Evolutionary conservation across 35 echinoderm and acorn worm genomes (phyloP), one percentile per base, ranked within the genome.

Genomic region (Chiridota heheva): DNA sequence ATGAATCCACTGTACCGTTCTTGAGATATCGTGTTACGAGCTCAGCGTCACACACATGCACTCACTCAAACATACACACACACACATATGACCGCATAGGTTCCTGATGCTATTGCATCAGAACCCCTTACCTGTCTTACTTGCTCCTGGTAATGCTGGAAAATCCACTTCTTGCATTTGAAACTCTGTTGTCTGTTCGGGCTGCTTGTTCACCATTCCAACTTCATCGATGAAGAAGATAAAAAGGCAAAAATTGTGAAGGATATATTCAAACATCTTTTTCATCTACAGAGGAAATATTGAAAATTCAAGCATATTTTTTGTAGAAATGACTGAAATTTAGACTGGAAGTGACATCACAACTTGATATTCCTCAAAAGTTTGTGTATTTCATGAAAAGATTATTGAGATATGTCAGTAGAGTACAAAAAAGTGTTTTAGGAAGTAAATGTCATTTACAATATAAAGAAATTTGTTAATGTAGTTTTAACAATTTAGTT

Each of bases 151-250:
- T 25, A 96, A 62, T 58, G 93, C 93, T 20, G 93, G 93, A 44
- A 96, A 96, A 48, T 96, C 93, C 41, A 91, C 93, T 30, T 70
- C 87, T 55, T 91, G 89, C 20, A 96, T 96, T 37, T 86, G 83
- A 77, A 96, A 96, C 83, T 96, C 93, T 8, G 88, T 77, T 31
- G 83, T 76, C 34, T 89, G 93, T 65, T 96, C 93, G 37, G 93
- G 75, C 66, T 86, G 88, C 41, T 96, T 96, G 75, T 82, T 96
- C 18, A 96, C 87, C 88, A 96, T 96, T 6, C 93, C 93, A 63
- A 96, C 93, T 96, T 74, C 35, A 29, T 33, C 27, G 24, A 69
- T 29, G 33, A 46, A 73, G 1, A 29, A 58, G 7, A 47, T 34
- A 49, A 37, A 70, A 66, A 84, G 34, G 51, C 36, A 81, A 38